These are phyloP conservation scores for Asbolus verrucosus DNA, from an alignment of 1,140 invertebrate species.

Conservation along the genomic window DNA sequence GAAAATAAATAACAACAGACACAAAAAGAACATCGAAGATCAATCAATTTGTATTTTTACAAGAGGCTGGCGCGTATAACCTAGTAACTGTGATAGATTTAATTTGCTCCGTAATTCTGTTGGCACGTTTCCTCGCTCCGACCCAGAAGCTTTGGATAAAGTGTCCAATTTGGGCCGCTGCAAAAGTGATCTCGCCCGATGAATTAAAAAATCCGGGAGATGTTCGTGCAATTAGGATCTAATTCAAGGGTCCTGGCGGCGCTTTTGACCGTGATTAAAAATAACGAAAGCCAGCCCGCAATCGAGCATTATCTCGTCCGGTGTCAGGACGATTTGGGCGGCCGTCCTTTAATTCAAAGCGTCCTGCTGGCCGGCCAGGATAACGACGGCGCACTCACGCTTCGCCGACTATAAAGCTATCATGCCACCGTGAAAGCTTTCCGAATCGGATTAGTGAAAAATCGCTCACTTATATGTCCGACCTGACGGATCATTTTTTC, in stretches of 20 bases:
- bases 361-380: constrained; percentile 31
- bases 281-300: constrained; percentile 3
- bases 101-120: neutral
- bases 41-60: constrained; percentile 15
- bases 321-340: constrained; percentile 26
- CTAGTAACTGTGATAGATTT: constrained; percentile 2
- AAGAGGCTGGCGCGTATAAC: neutral
- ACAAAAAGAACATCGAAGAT: constrained; percentile 20
- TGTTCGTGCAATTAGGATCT: neutral
- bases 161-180: too few relatives aligned
- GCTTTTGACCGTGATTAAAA: constrained; percentile 6
- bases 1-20: constrained; percentile 1
- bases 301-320: constrained; percentile 21
- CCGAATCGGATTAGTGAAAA: constrained; percentile 26
- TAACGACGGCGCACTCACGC: constrained; percentile 32
- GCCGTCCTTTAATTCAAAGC: constrained; percentile 34
- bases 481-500: constrained; percentile 11
- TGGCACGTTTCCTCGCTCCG: neutral
- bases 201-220: too few relatives aligned
- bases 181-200: too few relatives aligned
- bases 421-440: constrained; percentile 19
- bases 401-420: constrained; percentile 26
- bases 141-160: neutral
- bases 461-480: constrained; percentile 1
- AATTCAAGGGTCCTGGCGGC: neutral